phyloP scores from a whole-genome alignment of 1,140 invertebrate genomes.

The Augochlora pura region DNA sequence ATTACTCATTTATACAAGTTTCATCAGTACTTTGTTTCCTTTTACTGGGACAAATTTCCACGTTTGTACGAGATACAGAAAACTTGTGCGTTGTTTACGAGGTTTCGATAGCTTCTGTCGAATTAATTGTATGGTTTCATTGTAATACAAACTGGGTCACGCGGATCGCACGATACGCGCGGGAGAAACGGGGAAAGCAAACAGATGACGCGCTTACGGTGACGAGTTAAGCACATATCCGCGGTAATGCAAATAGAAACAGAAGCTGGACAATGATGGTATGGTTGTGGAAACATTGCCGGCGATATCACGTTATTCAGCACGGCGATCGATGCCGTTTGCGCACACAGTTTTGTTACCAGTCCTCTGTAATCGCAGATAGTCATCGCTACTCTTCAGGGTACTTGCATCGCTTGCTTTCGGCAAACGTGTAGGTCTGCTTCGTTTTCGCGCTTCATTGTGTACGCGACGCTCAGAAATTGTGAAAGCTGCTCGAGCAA shows the following conservation, averaged over 20 bases:
- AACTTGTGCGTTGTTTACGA: background rate
- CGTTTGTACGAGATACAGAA: too few relatives aligned
- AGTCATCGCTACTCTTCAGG: background rate
- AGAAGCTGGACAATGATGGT: background rate
- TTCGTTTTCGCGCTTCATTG: too few relatives aligned
- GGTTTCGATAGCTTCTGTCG: background rate
- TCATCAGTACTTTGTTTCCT: too few relatives aligned
- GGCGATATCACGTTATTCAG: background rate
- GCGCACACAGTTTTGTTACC: background rate
- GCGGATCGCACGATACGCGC: background rate
- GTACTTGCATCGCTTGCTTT: background rate
- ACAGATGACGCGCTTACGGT: background rate
- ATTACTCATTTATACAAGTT: too few relatives aligned
- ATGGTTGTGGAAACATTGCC: background rate
- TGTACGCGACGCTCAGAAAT: too few relatives aligned
- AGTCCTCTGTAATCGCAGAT: background rate
- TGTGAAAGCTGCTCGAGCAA: too few relatives aligned
- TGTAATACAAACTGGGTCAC: background rate
- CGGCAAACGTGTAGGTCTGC: too few relatives aligned
- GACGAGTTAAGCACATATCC: background rate
- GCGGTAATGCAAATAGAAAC: slow-evolving; percentile 1
- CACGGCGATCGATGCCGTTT: background rate
- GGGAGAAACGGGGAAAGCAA: slow-evolving; percentile 5
- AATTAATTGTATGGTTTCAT: background rate
- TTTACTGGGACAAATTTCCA: too few relatives aligned